Evolutionary conservation across 2,888 invertebrate species (phyloP).

Genomic region (Drosophila quinaria): DNA sequence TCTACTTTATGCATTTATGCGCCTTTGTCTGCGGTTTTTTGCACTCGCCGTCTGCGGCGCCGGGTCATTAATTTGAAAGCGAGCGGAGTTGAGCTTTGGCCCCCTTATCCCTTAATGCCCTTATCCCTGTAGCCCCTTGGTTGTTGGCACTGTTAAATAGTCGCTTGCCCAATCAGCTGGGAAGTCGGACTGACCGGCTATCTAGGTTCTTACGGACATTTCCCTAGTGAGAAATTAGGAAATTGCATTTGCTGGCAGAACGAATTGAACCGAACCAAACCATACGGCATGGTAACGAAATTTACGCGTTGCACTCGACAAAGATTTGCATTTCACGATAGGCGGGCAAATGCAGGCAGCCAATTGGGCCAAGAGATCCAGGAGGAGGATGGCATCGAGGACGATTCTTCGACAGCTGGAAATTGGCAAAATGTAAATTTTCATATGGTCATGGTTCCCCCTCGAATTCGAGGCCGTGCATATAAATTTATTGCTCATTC

Average conservation of each 20-base stretch:
- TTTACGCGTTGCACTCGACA: slow-evolving; percentile 63
- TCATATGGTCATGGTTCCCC: slow-evolving; percentile 55
- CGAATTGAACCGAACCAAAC: slow-evolving; percentile 27
- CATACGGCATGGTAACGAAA: slow-evolving; percentile 57
- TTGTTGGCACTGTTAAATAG: background rate
- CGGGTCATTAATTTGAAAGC: slow-evolving; percentile 76
- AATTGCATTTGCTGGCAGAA: slow-evolving; percentile 78
- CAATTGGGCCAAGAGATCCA: slow-evolving; percentile 37
- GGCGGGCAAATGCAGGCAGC: slow-evolving; percentile 55
- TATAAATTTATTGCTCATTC: slow-evolving; percentile 75
- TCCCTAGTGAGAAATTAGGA: slow-evolving; percentile 83
- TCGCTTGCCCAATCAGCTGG: slow-evolving; percentile 58
- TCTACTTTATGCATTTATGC: slow-evolving; percentile 76
- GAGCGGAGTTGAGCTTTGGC: slow-evolving; percentile 45
- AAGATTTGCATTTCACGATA: slow-evolving; percentile 66
- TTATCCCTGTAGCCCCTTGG: background rate
- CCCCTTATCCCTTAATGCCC: slow-evolving; percentile 7
- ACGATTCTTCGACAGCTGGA: slow-evolving; percentile 72
- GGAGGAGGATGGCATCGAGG: slow-evolving; percentile 1
- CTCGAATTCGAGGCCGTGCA: slow-evolving; percentile 37
- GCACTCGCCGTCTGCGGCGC: slow-evolving; percentile 67
- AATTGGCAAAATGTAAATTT: slow-evolving; percentile 84
- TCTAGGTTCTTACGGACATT: slow-evolving; percentile 75
- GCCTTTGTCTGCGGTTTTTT: slow-evolving; percentile 76
- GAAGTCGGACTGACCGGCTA: slow-evolving; percentile 36